Base-by-base conservation (phyloP, 2,888 invertebrate species). In the Xiphydria camelus region DNA sequence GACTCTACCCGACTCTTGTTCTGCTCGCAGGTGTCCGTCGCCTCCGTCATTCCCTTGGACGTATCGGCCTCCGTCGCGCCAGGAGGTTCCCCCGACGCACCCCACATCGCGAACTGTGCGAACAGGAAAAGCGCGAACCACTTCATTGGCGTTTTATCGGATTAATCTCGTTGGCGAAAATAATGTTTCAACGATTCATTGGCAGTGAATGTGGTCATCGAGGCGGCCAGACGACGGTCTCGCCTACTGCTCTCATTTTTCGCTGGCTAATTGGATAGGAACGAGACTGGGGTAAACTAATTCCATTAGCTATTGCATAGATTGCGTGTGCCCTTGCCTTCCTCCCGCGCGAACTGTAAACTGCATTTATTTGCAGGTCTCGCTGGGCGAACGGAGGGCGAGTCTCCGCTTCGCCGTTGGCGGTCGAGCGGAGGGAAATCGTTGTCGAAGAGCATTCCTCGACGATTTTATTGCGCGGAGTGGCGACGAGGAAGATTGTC, bases 221-320 rank as follows among this genome's bases (percentile, higher is more conserved):
- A 57, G 58, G 51, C 60, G 59, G 46, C 53, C 59, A 64, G 62
- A 66, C 61, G n/a, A 50, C 56, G 49, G 45, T 64, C 61, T 69
- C 62, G 67, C 63, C 67, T 56, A 68, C 55, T 73, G 70, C 55
- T 73, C 72, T 64, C 63, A 51, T 66, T 74, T 73, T 67, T 59
- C 46, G 36, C 48, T 48, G 39, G 53, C 69, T 73, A 75, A 75
- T 75, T 73, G 74, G 73, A 75, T 75, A 57, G 58, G 45, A 53
- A 53, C 53, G 59, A 47, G 62, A 60, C 62, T 66, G 55, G 62
- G 69, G 69, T 70, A 74, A 71, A 71, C 66, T 73, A 74, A 74
- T 74, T 66, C 61, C 63, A 66, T 73, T 73, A 70, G 59, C 47
- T 40, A 36, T 31, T 51, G 51, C 55, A 55, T 46, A 57, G 47